Base-by-base conservation (phyloP, 2,797 vertebrate species). In the Mormyrops boulengeri region DNA sequence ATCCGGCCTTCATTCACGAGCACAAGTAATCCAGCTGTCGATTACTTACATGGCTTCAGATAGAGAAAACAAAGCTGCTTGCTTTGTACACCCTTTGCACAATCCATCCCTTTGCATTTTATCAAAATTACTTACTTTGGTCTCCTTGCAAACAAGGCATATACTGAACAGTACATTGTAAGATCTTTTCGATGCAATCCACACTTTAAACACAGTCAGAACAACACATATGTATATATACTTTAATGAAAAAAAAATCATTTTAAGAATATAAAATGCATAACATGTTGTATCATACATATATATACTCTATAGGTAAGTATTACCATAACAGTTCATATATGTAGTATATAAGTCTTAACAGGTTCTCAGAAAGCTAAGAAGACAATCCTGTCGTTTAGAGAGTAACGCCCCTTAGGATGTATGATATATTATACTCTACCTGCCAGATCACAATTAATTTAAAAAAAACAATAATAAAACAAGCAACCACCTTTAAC, bases 171-270 rank as follows among this genome's bases (percentile, higher is more conserved):
- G 38, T 87, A 52, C 7, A 88, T 44, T 82, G 3, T 19, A 62
- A 89, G 80, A 85, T 49, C 55, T 85, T 89, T 53, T 89, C 22
- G 88, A 89, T 49, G 88, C 77, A 89, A 85, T 66, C 57, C 88
- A 89, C 44, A 84, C 55, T 52, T 84, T 77, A 89, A 84, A 89
- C 84, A 89, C 57, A 52, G 80, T 86, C 47, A 86, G 50, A 86
- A 89, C 85, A 86, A 89, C 84, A 89, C 88, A 89, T 55, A 87
- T 41, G 49, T 60, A 89, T 89, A 52, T 60, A 69, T 80, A 87
- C 57, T 85, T 89, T 85, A 73, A 86, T 26, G 85, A 85, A 53
- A n/a, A 84, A 85, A 82, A 44, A 86, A 2, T 5, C 57, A 60
- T 84, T 82, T 73, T 22, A 44, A 85, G 82, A 85, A 89, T 86